A percentile compares a stretch with the other conserved stretches of the same genome.
phyloP scores from a whole-genome alignment of 2,113 vertebrate genomes.

The Jacana jacana region DNA sequence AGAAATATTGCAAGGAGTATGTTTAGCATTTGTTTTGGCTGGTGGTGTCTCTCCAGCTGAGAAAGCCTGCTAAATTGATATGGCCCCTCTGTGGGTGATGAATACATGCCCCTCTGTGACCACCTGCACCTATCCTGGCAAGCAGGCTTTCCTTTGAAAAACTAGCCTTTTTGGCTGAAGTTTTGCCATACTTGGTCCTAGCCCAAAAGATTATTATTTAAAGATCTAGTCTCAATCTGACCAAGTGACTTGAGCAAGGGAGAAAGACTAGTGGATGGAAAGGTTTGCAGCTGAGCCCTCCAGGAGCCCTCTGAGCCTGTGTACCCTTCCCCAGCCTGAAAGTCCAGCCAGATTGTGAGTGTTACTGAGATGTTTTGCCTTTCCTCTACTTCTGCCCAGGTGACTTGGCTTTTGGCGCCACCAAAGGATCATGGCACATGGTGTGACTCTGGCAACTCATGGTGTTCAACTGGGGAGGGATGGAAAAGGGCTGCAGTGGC shows the following conservation, averaged over 20 bases:
- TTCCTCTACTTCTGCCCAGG: neutral
- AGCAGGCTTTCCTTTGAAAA: neutral
- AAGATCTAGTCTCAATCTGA: neutral
- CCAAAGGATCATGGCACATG: fast-evolving
- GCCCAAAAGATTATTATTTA: neutral
- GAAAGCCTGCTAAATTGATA: neutral
- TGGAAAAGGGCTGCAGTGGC: neutral
- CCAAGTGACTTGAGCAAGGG: neutral
- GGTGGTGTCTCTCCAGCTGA: neutral
- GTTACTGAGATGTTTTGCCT: neutral
- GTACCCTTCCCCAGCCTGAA: neutral
- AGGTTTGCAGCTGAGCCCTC: neutral
- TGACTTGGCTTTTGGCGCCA: neutral
- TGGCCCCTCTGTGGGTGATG: neutral
- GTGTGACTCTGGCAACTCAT: neutral
- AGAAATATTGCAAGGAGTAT: neutral
- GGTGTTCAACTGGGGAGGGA: neutral
- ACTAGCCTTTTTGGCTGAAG: neutral
- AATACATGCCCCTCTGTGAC: neutral
- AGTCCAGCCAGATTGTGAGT: neutral
- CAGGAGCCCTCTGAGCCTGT: neutral
- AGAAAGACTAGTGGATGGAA: neutral
- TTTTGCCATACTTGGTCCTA: neutral
- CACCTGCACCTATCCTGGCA: neutral
- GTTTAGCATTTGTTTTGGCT: neutral